phyloP scores from a whole-genome alignment of 2,888 invertebrate genomes.

The Pterostichus niger region DNA sequence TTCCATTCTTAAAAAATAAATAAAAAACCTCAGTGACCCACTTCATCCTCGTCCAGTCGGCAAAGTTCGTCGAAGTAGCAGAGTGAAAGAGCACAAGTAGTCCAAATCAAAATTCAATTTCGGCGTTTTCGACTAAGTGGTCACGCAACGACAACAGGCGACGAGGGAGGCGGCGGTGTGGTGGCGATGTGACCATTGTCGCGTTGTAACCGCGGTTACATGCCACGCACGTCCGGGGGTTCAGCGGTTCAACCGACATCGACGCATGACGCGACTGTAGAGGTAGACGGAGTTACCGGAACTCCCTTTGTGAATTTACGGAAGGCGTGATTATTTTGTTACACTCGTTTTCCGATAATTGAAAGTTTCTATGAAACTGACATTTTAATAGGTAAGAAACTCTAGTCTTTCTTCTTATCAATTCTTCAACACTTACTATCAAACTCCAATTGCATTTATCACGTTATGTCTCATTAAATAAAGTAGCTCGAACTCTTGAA shows the following conservation, averaged over 20 bases:
- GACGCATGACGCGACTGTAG: conserved; percentile 21
- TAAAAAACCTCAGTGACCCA: conserved; percentile 18
- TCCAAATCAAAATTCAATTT: conserved; percentile 63
- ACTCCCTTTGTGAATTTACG: conserved; percentile 33
- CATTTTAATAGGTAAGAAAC: no score
- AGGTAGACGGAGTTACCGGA: background rate
- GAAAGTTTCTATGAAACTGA: no score
- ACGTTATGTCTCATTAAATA: no score
- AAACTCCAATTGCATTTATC: no score
- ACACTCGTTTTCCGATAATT: background rate
- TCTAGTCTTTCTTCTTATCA: no score
- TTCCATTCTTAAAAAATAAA: conserved; percentile 4
- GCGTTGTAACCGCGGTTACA: conserved; percentile 31
- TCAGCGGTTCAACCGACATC: conserved; percentile 11
- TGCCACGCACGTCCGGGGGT: conserved; percentile 35
- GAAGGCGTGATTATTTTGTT: conserved; percentile 3
- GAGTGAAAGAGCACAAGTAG: conserved; percentile 13
- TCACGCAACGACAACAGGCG: conserved; percentile 23
- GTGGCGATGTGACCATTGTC: conserved; percentile 37
- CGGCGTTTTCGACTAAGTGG: conserved; percentile 52
- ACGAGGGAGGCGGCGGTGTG: background rate
- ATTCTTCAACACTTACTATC: no score
- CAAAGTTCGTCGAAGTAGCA: conserved; percentile 25
- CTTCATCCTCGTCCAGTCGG: conserved; percentile 1
- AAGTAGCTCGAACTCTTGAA: no score